Base-by-base conservation (phyloP, 2,888 invertebrate genomes). In the Alitta virens region DNA sequence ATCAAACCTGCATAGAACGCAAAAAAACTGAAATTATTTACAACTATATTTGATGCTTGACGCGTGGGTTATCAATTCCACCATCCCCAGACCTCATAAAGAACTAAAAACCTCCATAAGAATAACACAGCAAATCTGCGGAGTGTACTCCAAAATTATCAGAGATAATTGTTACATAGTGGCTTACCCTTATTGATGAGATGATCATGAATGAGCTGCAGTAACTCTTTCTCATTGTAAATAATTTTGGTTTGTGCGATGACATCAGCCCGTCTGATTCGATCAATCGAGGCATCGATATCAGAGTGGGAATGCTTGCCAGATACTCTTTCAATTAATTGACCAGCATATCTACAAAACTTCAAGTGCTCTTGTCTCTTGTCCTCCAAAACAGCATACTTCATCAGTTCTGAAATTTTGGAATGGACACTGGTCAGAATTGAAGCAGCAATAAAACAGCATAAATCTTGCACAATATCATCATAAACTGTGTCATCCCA, bases 301-400 rank as follows among this genome's bases (percentile, higher is more conserved):
- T 86, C 86, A 72, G 88, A 88, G 52, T 77, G 72, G 40, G 90
- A 88, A 72, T 90, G 88, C 84, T 93, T 93, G 0, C 96, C 96
- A 1, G 93, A 92, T 0, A 97, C 90, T 0, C 91, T 85, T 80
- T 95, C 94, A 64, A 99, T 86, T 43, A 99, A 83, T 74, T 94
- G 92, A 14, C 93, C 83, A 0, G 95, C 96, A 80, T 94, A 92
- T 76, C 92, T 93, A 82, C 96, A 96, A 81, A 99, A 99, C 82
- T 90, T 89, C 0, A 94, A 91, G 83, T 99, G 98, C 75, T 97
- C 96, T 69, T 91, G 90, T 0, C 95, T 86, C 82, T 95, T 96
- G 83, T 99, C 98, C 84, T 96, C 95, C 0, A 97, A 85, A 65
- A 99, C 93, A 14, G 98, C 98, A 82, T 97, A 96, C 60, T 93